A percentile compares a stretch with the other conserved stretches of the same genome.
Evolutionary conservation across 2,888 invertebrate genomes (phyloP).

Genomic region (Lordiphosa fenestrarum): DNA sequence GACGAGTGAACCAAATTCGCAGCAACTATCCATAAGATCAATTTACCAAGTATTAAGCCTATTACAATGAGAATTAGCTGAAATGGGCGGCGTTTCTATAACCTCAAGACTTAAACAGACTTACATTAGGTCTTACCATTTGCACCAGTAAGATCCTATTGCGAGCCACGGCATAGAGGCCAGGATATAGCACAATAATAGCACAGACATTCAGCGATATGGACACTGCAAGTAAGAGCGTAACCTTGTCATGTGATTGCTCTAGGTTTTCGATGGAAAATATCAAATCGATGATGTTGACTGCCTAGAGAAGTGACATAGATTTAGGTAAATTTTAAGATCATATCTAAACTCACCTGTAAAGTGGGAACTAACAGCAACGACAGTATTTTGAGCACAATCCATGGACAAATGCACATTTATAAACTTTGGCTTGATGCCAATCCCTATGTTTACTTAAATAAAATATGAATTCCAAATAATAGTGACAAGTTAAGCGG

Average conservation of each 20-base stretch:
- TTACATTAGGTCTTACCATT: slow-evolving; percentile 11
- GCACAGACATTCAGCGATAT: slow-evolving; percentile 19
- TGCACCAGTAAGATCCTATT: slow-evolving; percentile 6
- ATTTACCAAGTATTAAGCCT: slow-evolving; percentile 24
- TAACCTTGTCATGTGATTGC: not conserved
- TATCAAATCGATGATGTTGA: slow-evolving; percentile 11
- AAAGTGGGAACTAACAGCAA: not conserved
- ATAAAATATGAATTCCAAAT: not conserved
- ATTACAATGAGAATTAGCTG: slow-evolving; percentile 24
- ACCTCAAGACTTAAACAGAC: too few species aligned
- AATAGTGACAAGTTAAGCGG: not conserved
- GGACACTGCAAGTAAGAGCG: not conserved
- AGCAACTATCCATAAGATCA: slow-evolving; percentile 16
- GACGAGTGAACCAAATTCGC: not conserved
- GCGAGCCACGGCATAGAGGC: slow-evolving; percentile 20
- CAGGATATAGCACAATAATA: slow-evolving; percentile 10
- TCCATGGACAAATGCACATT: slow-evolving; percentile 9
- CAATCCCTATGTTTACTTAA: not conserved
- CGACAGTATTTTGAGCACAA: not conserved
- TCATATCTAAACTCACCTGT: not conserved
- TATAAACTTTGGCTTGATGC: not conserved
- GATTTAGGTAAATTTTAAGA: not conserved
- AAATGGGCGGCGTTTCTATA: not conserved
- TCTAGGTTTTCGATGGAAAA: slow-evolving; percentile 10
- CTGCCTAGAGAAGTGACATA: slow-evolving; percentile 6